phyloP scores from a whole-genome alignment of 2,888 invertebrate species.

The Drosophila buzzatii region DNA sequence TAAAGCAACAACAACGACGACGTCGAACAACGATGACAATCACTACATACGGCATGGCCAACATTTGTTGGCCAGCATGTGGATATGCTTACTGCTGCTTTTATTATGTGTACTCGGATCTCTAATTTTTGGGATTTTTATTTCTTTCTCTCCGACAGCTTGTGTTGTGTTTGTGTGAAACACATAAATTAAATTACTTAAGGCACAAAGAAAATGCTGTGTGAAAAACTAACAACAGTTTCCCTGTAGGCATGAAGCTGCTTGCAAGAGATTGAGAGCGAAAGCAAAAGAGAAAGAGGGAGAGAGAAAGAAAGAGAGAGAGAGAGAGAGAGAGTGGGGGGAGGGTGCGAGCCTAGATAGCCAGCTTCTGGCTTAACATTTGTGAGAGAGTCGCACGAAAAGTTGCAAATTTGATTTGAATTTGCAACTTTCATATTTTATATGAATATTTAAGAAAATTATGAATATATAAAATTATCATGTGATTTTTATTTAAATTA shows the following conservation, averaged over 20 bases:
- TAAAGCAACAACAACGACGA: slow-evolving; percentile 11
- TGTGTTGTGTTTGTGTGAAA: slow-evolving; percentile 8
- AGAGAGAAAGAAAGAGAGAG: not conserved
- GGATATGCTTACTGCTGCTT: slow-evolving; percentile 16
- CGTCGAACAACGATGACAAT: slow-evolving; percentile 15
- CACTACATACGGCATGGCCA: slow-evolving; percentile 12
- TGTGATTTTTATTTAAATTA: too few species aligned
- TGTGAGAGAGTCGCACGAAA: too few species aligned
- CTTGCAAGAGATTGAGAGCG: slow-evolving; percentile 9
- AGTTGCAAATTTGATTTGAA: too few species aligned
- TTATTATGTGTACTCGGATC: slow-evolving; percentile 9
- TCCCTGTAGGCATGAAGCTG: slow-evolving; percentile 36
- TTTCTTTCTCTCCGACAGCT: not conserved
- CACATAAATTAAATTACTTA: slow-evolving; percentile 70
- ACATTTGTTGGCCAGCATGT: slow-evolving; percentile 21
- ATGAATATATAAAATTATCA: too few species aligned
- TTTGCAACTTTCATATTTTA: too few species aligned
- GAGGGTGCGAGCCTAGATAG: too few species aligned
- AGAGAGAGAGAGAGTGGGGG: too few species aligned
- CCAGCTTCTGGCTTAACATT: too few species aligned
- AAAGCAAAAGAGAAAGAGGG: not conserved
- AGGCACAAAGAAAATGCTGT: slow-evolving; percentile 45
- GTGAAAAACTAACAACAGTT: slow-evolving; percentile 43
- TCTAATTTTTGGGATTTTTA: slow-evolving; percentile 10
- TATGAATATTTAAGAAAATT: too few species aligned